Base-by-base conservation (phyloP, 2,113 vertebrate genomes). In the Siniperca chuatsi region DNA sequence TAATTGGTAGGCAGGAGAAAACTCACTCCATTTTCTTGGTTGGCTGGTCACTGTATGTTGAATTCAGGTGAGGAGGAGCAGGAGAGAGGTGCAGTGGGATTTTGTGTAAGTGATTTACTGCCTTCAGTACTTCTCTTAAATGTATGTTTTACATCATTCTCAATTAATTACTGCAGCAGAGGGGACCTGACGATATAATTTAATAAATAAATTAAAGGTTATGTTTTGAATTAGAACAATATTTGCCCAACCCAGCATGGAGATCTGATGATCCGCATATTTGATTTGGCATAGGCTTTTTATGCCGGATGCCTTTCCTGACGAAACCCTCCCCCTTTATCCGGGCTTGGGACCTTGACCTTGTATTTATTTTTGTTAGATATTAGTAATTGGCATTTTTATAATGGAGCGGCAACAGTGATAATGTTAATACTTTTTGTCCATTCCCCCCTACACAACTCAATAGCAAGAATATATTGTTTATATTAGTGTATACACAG, bases 1-100 rank as follows among this genome's bases (percentile, higher is more conserved):
- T 88, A 88, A 84, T 89, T 89, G 90, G 76, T 67, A 84, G 82
- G 78, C 58, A 65, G 54, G 83, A 89, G 78, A 81, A 88, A 84
- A 79, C 58, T 84, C 83, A 50, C 75, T 90, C 69, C 33, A 89
- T 79, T 89, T 88, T 81, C 75, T 79, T 72, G 87, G 66, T 90
- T 89, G 91, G 70, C 81, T 91, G 84, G 40, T 83, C 83, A n/a
- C 86, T 79, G 75, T 55, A 78, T 75, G 46, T 61, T 71, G 54
- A 87, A 86, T 90, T 89, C 83, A 81, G 82, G 69, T 69, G 81
- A 89, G 89, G 79, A 85, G 78, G 54, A 89, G 48, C 62, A 75
- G 55, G 54, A 71, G 37, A 75, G 61, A 70, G 48, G 29, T 33
- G 42, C 55, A 42, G 37, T 42, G 29, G 57, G 84, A 21, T 64